Conservation (phyloP, 2,888 invertebrate species). For the Tenthredo notha region DNA sequence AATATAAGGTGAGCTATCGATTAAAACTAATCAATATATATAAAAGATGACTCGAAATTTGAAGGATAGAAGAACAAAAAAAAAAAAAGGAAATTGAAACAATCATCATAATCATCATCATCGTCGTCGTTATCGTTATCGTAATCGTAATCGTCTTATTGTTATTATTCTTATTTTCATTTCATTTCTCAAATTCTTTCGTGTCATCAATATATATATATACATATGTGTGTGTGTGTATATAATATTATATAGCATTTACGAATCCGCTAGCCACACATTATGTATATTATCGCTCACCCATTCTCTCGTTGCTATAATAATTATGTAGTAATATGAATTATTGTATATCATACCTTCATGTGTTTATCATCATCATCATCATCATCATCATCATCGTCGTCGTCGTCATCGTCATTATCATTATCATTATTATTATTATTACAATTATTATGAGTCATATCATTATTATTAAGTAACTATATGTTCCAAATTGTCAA, state of each 20-base stretch:
- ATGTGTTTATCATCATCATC: constrained; percentile 56
- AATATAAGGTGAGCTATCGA: too few relatives aligned
- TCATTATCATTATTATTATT: constrained; percentile 58
- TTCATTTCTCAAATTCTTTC: not conserved
- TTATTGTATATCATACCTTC: too few relatives aligned
- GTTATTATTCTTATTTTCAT: not conserved
- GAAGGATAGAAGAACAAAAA: not conserved
- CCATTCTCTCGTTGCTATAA: not conserved
- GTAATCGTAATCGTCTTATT: not conserved
- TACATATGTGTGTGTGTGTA: too few relatives aligned
- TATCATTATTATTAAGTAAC: constrained; percentile 64
- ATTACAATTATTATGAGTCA: constrained; percentile 52
- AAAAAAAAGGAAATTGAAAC: not conserved
- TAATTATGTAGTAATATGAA: not conserved
- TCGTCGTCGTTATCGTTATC: not conserved
- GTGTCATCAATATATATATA: not conserved
- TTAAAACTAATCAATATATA: not conserved
- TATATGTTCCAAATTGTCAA: constrained; percentile 58
- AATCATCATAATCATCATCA: not conserved
- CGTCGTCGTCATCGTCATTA: constrained; percentile 51
- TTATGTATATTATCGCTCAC: not conserved
- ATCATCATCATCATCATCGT: constrained; percentile 53
- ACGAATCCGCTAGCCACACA: not conserved
- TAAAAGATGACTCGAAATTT: not conserved
- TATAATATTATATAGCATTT: not conserved